Evolutionary conservation across 2,113 vertebrate genomes (phyloP), one percentile per base, ranked within the genome.

Genomic region (Microcebus ravelobensis): DNA sequence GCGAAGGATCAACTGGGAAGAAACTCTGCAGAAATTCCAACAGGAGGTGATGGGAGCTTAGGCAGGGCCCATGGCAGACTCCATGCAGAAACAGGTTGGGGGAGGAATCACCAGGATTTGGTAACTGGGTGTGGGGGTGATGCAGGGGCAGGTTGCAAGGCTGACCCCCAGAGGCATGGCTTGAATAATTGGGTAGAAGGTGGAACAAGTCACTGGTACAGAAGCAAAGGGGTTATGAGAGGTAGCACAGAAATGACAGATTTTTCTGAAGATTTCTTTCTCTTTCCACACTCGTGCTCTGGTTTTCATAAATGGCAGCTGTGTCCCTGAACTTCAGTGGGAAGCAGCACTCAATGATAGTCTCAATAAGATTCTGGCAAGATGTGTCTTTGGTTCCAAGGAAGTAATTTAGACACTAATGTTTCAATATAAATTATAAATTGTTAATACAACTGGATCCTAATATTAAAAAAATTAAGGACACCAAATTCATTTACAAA

Each of bases 381-480:
- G 52, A 79, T 39, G 65, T 88, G 55, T 27, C 21, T 87, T 90
- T 87, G 63, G 48, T 87, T 94, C 90, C 55, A 94, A 92, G 87
- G n/a, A 87, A 91, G 42, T 31, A 80, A 70, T 82, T 96, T 95
- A 94, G 90, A 91, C 5, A 29, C 3, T 65, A 50, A 88, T 31
- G 23, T 31, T 94, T 96, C 90, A 94, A 97, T 96, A 73, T 91
- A 96, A 91, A 77, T 50, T 57, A 84, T 63, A 87, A 90, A 55
- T 79, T 71, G 42, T 81, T 91, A 67, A 73, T 71, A 29, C 63
- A 77, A 36, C 17, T 48, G 7, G 31, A 36, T 65, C 42, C 31
- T 94, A 92, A 73, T 50, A 94, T 65, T 34, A 79, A 70, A 94
- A 93, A 61, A 93, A n/a, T 11, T 9, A 59, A 79, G 55, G 13